These are phyloP conservation scores for Timandra comae DNA, from an alignment of 2,888 invertebrate genomes.

Conservation along the genomic window DNA sequence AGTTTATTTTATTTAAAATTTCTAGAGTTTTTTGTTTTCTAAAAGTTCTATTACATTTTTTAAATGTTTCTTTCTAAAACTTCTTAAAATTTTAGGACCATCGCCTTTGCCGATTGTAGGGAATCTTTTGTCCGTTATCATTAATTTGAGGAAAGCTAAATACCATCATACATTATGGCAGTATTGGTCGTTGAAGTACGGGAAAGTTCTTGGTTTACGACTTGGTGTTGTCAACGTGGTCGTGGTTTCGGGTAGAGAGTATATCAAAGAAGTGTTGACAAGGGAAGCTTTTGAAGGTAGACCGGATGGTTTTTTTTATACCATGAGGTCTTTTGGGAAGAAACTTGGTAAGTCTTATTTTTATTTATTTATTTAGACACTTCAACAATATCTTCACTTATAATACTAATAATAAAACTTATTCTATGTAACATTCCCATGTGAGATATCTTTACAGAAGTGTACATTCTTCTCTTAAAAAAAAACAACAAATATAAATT, in stretches of 20 bases:
- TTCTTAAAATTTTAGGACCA: constrained; percentile 49
- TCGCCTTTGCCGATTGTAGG: constrained; percentile 50
- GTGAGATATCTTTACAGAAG: too few species aligned
- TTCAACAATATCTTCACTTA: too few species aligned
- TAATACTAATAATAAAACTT: too few species aligned
- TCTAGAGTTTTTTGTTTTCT: too few species aligned
- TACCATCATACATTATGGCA: constrained; percentile 79
- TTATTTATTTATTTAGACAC: too few species aligned
- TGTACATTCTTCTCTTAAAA: too few species aligned
- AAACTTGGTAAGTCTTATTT: constrained; percentile 80
- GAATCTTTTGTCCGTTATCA: constrained; percentile 48
- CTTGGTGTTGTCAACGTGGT: constrained; percentile 79
- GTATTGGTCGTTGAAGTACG: constrained; percentile 75
- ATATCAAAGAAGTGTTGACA: constrained; percentile 78
- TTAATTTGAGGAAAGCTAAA: constrained; percentile 40
- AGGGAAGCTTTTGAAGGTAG: constrained; percentile 83
- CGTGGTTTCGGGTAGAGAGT: constrained; percentile 77
- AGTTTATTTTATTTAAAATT: not conserved
- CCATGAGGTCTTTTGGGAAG: constrained; percentile 81
- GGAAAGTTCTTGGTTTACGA: constrained; percentile 80
- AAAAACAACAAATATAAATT: too few species aligned
- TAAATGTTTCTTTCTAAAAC: not conserved
- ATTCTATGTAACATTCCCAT: too few species aligned
- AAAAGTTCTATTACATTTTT: too few species aligned
- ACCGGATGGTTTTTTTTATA: constrained; percentile 83